phyloP scores from a whole-genome alignment of 2,113 vertebrate genomes.

The Chionodraco myersi region DNA sequence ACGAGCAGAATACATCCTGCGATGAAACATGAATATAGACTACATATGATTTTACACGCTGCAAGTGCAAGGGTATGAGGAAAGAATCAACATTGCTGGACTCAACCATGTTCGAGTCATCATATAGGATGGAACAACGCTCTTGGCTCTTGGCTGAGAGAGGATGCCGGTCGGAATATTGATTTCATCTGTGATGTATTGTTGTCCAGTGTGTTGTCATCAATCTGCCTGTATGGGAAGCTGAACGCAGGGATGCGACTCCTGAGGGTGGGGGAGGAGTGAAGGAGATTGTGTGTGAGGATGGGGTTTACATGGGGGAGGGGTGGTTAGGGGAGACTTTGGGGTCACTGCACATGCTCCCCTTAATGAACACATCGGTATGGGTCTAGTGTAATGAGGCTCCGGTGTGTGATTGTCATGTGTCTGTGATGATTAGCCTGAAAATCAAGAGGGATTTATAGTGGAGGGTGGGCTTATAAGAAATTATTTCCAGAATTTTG shows the following conservation, averaged over 20 bases:
- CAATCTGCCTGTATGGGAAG: conserved; percentile 14
- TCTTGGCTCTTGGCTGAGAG: not conserved
- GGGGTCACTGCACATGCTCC: conserved; percentile 72
- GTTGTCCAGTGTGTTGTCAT: conserved; percentile 10
- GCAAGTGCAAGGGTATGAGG: not conserved
- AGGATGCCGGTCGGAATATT: not conserved
- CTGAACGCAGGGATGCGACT: conserved; percentile 29
- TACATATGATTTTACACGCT: not conserved
- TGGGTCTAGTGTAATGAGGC: conserved; percentile 25
- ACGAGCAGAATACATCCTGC: not conserved
- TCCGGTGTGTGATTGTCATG: conserved; percentile 19
- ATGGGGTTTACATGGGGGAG: conserved; percentile 44
- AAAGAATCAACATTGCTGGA: not conserved
- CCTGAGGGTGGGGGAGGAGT: conserved; percentile 42
- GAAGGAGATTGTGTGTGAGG: conserved; percentile 13
- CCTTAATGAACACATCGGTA: conserved; percentile 49
- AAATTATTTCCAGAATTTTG: not conserved
- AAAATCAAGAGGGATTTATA: conserved; percentile 17
- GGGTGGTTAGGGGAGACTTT: conserved; percentile 32
- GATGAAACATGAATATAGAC: not conserved
- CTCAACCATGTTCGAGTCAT: conserved; percentile 5
- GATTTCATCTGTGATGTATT: not conserved
- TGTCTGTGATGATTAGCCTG: conserved; percentile 32
- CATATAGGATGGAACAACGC: not conserved
- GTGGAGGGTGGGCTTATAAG: not conserved